Conservation (phyloP, 1,140 invertebrate species). For the Rhynchophorus ferrugineus region DNA sequence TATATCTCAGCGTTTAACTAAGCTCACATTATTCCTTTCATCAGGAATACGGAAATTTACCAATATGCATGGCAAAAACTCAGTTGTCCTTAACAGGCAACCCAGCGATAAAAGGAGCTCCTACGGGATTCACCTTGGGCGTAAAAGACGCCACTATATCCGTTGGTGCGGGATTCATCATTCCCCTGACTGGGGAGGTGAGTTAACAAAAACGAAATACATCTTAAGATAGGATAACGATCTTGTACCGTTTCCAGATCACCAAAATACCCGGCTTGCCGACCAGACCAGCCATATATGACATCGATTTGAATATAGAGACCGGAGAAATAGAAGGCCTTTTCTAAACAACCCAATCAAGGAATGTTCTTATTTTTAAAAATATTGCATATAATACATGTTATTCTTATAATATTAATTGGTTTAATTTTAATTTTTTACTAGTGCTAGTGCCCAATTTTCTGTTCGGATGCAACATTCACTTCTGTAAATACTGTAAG, state of each 20-base stretch:
- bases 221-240: too few relatives aligned
- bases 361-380: too few relatives aligned
- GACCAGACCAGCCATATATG: conserved; percentile 92
- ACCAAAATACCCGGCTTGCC: conserved; percentile 91
- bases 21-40: neutral
- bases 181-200: conserved; percentile 85
- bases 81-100: conserved; percentile 89
- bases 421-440: too few relatives aligned
- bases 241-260: too few relatives aligned
- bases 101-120: conserved; percentile 83
- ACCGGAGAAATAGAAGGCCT: conserved; percentile 86
- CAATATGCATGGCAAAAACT: conserved; percentile 98
- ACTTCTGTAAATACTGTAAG: too few relatives aligned
- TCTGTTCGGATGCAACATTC: too few relatives aligned
- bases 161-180: conserved; percentile 92
- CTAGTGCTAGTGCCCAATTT: too few relatives aligned
- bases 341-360: too few relatives aligned
- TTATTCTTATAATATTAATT: too few relatives aligned
- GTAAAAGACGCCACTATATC: conserved; percentile 85
- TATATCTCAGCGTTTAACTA: neutral
- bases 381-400: too few relatives aligned
- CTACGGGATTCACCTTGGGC: conserved; percentile 77
- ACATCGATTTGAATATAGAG: conserved; percentile 89
- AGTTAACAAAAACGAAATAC: too few relatives aligned
- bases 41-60: conserved; percentile 82